Evolutionary conservation across 2,888 invertebrate genomes (phyloP), one percentile per base, ranked within the genome.

Genomic region (Pardosa pseudoannulata): DNA sequence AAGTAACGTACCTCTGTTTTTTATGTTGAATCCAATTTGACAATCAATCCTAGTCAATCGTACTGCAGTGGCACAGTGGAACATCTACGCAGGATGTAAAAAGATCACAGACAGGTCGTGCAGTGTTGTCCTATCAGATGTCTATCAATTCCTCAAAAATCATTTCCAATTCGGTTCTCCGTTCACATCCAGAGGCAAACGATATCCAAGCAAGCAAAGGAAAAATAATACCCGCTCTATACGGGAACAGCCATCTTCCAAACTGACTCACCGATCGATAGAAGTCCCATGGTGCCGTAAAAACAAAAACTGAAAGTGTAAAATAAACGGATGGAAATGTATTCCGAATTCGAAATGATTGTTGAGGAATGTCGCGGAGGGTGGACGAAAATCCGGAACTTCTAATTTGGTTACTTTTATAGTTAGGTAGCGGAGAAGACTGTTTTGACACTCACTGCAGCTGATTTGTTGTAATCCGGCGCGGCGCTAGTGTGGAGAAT

Each of bases 231-330:
- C 46, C 46, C 11, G n/a, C n/a, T 16, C 46, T 46, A 46, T 46
- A 16, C 9, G 13, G 2, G 11, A 16, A 46, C 46, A 46, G 46
- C 46, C 46, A 46, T 46, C 46, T 46, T 46, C 46, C 46, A 46
- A 46, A 46, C 46, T 46, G 46, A 46, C 46, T 46, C 46, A 46
- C 46, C 46, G 46, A 46, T 46, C 46, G 46, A 46, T 46, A 46
- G 16, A 9, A 46, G 46, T 46, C 16, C 46, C 46, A 46, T 46
- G n/a, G 16, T 46, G 46, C 11, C 46, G 16, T 46, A 46, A 46
- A 46, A 46, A 2, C n/a, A 16, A 16, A 46, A 16, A 46, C 46
- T 2, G 13, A 46, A 16, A n/a, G n/a, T n/a, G n/a, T n/a, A n/a
- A n/a, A n/a, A n/a, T n/a, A n/a, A 6, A 46, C 13, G n/a, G 46